phyloP scores from a whole-genome alignment of 1,140 invertebrate genomes.

The Zaprionus ornatus region DNA sequence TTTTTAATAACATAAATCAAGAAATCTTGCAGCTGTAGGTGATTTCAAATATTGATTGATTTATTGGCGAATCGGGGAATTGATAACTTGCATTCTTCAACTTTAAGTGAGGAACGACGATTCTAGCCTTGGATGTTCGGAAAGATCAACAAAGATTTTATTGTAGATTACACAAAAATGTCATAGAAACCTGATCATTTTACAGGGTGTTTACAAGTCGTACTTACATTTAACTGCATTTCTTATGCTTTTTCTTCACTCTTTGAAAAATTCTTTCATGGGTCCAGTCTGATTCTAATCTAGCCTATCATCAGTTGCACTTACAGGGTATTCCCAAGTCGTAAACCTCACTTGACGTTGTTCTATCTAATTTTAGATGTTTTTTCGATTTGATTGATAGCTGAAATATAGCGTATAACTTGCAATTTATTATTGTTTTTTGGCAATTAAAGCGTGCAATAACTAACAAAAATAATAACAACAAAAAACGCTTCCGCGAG shows the following conservation, averaged over 20 bases:
- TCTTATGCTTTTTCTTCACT: background rate
- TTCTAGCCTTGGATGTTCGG: background rate
- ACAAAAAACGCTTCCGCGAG: constrained; percentile 44
- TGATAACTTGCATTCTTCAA: background rate
- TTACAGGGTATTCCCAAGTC: constrained; percentile 15
- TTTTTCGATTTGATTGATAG: constrained; percentile 41
- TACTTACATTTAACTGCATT: background rate
- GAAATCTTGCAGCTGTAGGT: constrained; percentile 34
- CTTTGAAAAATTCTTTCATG: background rate
- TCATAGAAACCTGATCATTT: background rate
- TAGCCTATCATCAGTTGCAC: background rate
- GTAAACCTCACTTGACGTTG: too few relatives aligned
- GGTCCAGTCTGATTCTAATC: background rate
- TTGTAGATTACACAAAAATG: background rate
- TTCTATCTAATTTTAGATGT: background rate
- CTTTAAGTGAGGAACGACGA: background rate
- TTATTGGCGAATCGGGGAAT: constrained; percentile 23
- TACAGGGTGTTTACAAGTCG: background rate
- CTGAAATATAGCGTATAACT: constrained; percentile 40
- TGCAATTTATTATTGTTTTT: constrained; percentile 37
- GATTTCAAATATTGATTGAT: constrained; percentile 39
- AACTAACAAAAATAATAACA: constrained; percentile 24
- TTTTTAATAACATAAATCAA: constrained; percentile 48
- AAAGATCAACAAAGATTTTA: background rate
- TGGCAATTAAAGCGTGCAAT: constrained; percentile 44